These are phyloP conservation scores for Cygnus buccinator DNA, from an alignment of 2,113 vertebrate species.

Conservation along the genomic window DNA sequence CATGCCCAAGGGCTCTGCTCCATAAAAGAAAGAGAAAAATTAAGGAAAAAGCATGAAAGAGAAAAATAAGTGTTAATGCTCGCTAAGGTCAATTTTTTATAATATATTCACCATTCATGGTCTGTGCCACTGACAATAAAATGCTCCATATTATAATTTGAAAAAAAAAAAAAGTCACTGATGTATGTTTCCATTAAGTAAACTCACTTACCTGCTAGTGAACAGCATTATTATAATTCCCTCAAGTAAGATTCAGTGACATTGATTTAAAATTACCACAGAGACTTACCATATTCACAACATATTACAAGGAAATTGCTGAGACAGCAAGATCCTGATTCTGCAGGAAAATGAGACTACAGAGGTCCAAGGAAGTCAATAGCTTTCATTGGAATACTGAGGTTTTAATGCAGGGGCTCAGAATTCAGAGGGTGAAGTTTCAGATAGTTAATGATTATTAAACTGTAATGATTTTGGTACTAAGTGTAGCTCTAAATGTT, in stretches of 20 bases:
- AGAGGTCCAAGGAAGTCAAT: not conserved
- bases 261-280: not conserved
- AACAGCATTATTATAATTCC: not conserved
- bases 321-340: not conserved
- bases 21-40: conserved; percentile 45
- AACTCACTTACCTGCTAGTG: not conserved
- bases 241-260: not conserved
- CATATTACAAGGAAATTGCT: not conserved
- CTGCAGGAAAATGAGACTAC: not conserved
- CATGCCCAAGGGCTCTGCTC: conserved; percentile 18
- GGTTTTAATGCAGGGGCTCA: not conserved
- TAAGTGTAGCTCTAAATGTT: not conserved
- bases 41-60: conserved; percentile 38
- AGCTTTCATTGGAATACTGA: not conserved
- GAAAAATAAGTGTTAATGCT: not conserved
- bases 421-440: not conserved
- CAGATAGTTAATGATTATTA: not conserved
- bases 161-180: not conserved
- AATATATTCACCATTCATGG: not conserved
- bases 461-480: not conserved
- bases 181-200: not conserved
- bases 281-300: not conserved
- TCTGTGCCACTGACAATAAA: conserved; percentile 10
- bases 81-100: not conserved
- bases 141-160: conserved; percentile 56